Conservation (phyloP, 30 jellyfish, hydroid and myxozoan species). For the Aurelia aurita region DNA sequence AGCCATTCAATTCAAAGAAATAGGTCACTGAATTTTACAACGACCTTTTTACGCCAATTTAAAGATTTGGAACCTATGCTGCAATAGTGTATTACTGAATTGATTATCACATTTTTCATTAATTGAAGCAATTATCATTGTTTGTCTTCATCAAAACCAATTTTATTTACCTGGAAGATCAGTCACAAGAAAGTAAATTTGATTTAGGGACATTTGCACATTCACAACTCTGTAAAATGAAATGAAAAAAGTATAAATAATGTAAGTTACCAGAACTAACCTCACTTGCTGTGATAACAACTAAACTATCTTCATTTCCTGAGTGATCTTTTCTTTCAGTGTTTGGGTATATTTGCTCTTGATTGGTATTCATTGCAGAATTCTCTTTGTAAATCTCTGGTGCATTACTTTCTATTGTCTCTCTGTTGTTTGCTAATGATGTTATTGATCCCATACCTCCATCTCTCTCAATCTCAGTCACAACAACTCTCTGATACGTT, state of each 20-base stretch:
- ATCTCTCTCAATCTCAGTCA: constrained; percentile 39
- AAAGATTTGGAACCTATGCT: too few relatives aligned
- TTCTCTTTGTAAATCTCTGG: background rate
- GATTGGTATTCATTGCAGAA: background rate
- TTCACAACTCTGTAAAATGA: too few relatives aligned
- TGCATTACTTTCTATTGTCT: background rate
- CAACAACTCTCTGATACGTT: constrained; percentile 30
- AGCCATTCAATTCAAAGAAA: too few relatives aligned
- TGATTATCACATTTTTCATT: too few relatives aligned
- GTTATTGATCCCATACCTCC: background rate
- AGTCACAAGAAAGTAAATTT: too few relatives aligned
- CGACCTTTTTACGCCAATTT: too few relatives aligned
- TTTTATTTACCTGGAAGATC: too few relatives aligned
- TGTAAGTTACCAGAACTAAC: background rate
- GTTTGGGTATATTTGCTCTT: background rate
- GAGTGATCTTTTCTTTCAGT: background rate
- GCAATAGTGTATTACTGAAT: too few relatives aligned
- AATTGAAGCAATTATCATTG: too few relatives aligned
- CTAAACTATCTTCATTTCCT: background rate
- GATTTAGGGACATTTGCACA: too few relatives aligned
- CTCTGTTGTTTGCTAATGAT: constrained; percentile 1
- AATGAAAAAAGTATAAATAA: background rate
- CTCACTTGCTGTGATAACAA: background rate
- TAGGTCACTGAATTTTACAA: too few relatives aligned
- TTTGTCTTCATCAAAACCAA: too few relatives aligned